These are phyloP conservation scores for Anoplopoma fimbria DNA, from an alignment of 2,113 vertebrate genomes.

Conservation along the genomic window DNA sequence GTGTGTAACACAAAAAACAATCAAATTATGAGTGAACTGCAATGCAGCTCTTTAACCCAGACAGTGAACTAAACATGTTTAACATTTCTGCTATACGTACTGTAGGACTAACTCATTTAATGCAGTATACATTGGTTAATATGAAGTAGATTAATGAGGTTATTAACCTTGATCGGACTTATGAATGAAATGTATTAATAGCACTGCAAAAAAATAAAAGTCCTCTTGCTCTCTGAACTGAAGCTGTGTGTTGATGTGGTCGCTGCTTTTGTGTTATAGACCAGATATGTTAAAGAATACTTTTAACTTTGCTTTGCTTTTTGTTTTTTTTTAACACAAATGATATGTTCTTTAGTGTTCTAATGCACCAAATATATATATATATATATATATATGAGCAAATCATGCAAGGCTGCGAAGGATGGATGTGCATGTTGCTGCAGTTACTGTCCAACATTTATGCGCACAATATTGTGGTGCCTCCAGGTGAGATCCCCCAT, in stretches of 20 bases:
- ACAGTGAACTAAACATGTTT: conserved; percentile 4
- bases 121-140: conserved; percentile 11
- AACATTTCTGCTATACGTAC: background rate
- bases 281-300: background rate
- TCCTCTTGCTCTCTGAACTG: conserved; percentile 26
- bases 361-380: background rate
- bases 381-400: too few species aligned
- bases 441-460: background rate
- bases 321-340: too few species aligned
- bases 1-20: background rate
- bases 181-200: conserved; percentile 20
- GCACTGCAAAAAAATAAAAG: conserved; percentile 36
- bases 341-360: background rate
- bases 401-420: background rate
- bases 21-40: background rate
- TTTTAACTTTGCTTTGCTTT: background rate
- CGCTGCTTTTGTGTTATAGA: background rate
- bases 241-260: conserved; percentile 12
- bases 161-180: conserved; percentile 7
- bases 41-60: conserved; percentile 39
- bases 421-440: background rate
- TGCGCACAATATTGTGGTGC: background rate
- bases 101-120: conserved; percentile 8
- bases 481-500: background rate
- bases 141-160: conserved; percentile 23